Conservation (phyloP, 2,113 vertebrate species). For the Ptilonorhynchus violaceus region DNA sequence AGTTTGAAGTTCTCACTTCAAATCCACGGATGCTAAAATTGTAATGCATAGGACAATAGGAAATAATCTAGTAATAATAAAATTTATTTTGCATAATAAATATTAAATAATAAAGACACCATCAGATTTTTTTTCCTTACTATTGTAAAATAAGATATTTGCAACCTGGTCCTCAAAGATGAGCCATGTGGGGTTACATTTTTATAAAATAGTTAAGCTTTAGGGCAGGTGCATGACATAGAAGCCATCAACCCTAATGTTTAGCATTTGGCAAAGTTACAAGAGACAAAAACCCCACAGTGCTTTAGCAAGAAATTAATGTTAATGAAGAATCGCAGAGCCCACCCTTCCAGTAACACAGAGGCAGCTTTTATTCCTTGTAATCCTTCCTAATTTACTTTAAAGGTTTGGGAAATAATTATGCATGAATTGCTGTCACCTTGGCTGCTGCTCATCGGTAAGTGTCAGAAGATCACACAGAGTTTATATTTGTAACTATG, state of each 20-base stretch:
- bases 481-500: neutral
- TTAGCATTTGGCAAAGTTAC: neutral
- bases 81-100: neutral
- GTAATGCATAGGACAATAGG: neutral
- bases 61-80: neutral
- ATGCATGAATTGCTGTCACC: neutral
- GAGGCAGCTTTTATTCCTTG: neutral
- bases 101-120: neutral
- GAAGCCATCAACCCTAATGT: neutral
- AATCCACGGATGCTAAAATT: neutral
- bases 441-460: neutral
- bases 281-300: neutral
- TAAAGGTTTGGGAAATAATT: conserved; percentile 15
- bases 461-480: neutral
- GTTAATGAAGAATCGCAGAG: neutral
- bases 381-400: neutral
- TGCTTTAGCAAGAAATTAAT: neutral
- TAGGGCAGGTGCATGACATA: neutral
- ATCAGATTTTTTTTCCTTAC: neutral
- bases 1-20: neutral
- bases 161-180: neutral
- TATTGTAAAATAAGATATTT: neutral
- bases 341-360: neutral
- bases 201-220: neutral
- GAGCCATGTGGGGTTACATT: neutral